These are phyloP conservation scores for Drosophila nigrodunni DNA, from an alignment of 1,140 invertebrate genomes.

Conservation along the genomic window DNA sequence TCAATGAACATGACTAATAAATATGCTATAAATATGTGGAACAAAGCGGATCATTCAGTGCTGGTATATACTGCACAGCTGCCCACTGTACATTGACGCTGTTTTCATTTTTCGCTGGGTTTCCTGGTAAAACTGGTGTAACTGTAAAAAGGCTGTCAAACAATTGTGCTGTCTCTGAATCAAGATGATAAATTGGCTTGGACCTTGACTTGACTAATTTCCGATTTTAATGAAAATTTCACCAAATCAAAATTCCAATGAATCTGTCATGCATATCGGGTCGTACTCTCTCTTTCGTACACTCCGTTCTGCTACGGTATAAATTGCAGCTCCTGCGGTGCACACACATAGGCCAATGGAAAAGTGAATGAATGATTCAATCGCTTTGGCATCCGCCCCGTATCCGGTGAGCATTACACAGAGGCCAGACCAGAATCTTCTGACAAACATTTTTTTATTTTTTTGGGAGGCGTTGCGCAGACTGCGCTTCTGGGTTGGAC, in stretches of 20 bases:
- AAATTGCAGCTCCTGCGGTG: constrained; percentile 58
- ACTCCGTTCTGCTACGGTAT: constrained; percentile 23
- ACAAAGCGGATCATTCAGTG: too few species aligned
- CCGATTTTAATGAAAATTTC: constrained; percentile 68
- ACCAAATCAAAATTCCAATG: constrained; percentile 70
- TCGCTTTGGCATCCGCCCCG: constrained; percentile 79
- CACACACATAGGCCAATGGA: constrained; percentile 43
- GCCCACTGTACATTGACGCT: constrained; percentile 34
- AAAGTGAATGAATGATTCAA: constrained; percentile 72
- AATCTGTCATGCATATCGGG: constrained; percentile 68
- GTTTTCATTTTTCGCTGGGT: constrained; percentile 18
- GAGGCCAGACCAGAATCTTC: constrained; percentile 6
- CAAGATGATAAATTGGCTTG: constrained; percentile 64
- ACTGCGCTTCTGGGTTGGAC: constrained; percentile 52
- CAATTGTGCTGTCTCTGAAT: constrained; percentile 52
- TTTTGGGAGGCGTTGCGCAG: constrained; percentile 66
- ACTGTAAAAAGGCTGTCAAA: constrained; percentile 63
- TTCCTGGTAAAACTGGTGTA: constrained; percentile 59
- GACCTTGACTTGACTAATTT: constrained; percentile 63
- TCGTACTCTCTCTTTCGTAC: not conserved
- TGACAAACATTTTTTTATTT: not conserved
- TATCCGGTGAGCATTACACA: constrained; percentile 78
- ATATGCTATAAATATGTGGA: too few species aligned
- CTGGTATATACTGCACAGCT: too few species aligned
- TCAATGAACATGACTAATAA: too few species aligned